Percentiles rank a stretch among this genome's conserved stretches.
Evolutionary conservation across 2,797 vertebrate genomes (phyloP).

Genomic region (Coilia nasus): DNA sequence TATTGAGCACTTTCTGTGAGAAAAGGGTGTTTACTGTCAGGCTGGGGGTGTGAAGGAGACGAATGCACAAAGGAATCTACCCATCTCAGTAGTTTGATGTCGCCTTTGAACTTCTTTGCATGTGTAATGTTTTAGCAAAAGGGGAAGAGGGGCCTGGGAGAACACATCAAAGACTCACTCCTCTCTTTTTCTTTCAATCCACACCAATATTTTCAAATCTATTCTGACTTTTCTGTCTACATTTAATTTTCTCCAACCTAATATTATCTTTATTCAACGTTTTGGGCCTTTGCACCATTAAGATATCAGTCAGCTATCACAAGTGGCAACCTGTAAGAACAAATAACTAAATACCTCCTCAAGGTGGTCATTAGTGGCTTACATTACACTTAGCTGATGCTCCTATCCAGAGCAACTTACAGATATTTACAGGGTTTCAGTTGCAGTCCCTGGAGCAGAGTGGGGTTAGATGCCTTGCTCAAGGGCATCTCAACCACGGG

Average conservation of each 20-base stretch:
- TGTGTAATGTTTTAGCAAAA: slow-evolving; percentile 56
- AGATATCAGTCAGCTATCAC: neutral
- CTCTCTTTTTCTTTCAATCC: neutral
- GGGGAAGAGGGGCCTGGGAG: neutral
- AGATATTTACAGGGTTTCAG: no score
- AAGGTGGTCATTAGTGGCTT: neutral
- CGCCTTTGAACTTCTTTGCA: slow-evolving; percentile 57
- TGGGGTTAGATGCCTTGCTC: no score
- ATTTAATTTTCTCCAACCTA: slow-evolving; percentile 8
- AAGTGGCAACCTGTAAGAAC: neutral
- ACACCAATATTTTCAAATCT: slow-evolving; percentile 11
- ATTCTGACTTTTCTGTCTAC: neutral
- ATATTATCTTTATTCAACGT: slow-evolving; percentile 2
- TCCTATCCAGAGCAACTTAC: no score
- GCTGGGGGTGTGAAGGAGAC: slow-evolving; percentile 21
- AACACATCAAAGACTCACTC: slow-evolving; percentile 43
- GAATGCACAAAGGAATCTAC: slow-evolving; percentile 59
- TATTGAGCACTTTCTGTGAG: slow-evolving; percentile 7
- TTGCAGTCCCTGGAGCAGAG: no score
- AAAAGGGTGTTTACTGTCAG: slow-evolving; percentile 22
- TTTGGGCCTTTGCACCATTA: neutral
- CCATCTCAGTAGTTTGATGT: slow-evolving; percentile 52
- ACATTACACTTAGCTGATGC: no score
- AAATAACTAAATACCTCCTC: neutral
- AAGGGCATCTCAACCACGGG: no score